Percentiles rank a stretch among this genome's conserved stretches.
Conservation (phyloP, 2,888 invertebrate genomes). For the Lycocerus yunnanus region DNA sequence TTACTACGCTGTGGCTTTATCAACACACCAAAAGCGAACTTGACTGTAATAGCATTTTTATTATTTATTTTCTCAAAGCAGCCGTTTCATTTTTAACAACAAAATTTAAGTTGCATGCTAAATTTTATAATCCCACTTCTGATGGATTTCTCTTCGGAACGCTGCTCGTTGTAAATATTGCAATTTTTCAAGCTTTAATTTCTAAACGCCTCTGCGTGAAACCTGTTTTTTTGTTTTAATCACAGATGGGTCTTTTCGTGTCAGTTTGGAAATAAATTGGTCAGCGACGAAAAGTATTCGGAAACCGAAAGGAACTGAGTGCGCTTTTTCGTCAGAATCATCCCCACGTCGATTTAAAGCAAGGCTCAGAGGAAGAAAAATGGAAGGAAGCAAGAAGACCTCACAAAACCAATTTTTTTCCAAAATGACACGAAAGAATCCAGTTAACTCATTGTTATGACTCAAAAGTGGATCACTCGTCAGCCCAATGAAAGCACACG, state of each 20-base stretch:
- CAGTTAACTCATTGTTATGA: background rate
- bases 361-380: too few relatives aligned
- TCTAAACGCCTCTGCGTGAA: background rate
- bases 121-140: background rate
- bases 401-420: too few relatives aligned
- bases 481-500: constrained; percentile 43
- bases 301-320: too few relatives aligned
- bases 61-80: background rate
- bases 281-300: background rate
- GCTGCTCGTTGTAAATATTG: background rate
- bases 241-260: background rate
- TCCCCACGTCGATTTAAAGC: too few relatives aligned
- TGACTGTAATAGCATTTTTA: background rate
- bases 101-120: background rate
- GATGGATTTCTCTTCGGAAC: background rate
- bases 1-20: background rate
- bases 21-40: background rate
- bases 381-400: too few relatives aligned
- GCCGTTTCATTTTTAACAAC: background rate
- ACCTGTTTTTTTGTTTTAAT: background rate
- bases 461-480: constrained; percentile 21
- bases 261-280: background rate
- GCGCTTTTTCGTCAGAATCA: too few relatives aligned
- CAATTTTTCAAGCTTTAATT: background rate
- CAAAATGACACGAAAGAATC: background rate